Evolutionary conservation across 2,888 invertebrate genomes (phyloP).

Genomic region (Micoletzkya japonica): DNA sequence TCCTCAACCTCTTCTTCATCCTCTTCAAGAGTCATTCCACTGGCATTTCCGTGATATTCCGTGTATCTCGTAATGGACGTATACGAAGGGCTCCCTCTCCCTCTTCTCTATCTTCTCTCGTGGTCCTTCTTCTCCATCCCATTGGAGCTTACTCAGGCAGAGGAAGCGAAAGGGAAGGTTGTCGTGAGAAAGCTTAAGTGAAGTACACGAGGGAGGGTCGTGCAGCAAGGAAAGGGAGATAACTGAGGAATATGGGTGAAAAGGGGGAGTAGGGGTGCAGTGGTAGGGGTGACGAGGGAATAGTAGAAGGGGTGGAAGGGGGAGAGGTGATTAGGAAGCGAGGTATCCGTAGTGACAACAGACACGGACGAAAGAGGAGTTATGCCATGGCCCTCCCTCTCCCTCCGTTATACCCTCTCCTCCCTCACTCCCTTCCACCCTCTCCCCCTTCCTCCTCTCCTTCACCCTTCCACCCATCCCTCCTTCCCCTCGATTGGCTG

Average conservation of each 20-base stretch:
- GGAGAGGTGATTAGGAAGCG: no score
- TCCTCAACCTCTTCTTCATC: neutral
- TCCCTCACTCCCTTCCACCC: conserved; percentile 8
- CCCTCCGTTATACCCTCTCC: neutral
- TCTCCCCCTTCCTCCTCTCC: conserved; percentile 11
- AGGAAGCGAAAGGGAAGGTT: no score
- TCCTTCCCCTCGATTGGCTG: conserved; percentile 1
- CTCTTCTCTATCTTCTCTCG: conserved; percentile 5
- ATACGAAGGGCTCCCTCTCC: no score
- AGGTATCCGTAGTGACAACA: neutral
- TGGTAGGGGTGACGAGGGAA: neutral
- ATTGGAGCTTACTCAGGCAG: no score
- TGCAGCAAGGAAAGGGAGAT: no score
- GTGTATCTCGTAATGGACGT: no score
- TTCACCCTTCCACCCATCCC: neutral
- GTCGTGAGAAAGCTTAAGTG: no score
- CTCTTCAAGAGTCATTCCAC: neutral
- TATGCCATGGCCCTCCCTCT: neutral
- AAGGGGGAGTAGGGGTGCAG: no score
- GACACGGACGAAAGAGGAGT: neutral
- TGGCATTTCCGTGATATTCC: no score
- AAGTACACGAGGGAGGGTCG: no score
- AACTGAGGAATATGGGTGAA: no score
- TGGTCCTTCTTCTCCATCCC: neutral
- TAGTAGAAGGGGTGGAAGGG: neutral